Conservation (phyloP, 2,113 vertebrate genomes). For the Cheilinus undulatus region DNA sequence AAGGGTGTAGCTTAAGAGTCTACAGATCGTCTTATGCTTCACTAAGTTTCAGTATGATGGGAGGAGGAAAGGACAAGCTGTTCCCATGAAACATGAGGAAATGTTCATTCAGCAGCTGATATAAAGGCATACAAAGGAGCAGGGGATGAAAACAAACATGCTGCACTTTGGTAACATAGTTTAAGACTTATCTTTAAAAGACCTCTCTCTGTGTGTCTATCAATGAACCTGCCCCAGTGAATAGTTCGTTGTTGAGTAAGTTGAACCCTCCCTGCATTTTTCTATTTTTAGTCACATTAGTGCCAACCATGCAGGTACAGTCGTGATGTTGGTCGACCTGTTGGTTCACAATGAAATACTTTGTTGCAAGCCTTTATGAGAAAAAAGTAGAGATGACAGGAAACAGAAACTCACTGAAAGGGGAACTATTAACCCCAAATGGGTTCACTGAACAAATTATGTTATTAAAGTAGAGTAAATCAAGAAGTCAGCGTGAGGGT, state of each 20-base stretch:
- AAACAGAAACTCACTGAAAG: too few species aligned
- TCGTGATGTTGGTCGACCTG: neutral
- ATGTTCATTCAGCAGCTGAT: neutral
- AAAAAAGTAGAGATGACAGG: neutral
- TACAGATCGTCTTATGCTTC: neutral
- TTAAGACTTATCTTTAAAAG: neutral
- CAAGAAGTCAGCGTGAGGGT: too few species aligned
- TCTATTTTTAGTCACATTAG: neutral
- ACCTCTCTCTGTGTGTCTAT: neutral
- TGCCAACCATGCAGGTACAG: neutral
- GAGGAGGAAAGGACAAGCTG: neutral
- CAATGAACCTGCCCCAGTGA: neutral
- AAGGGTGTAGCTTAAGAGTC: neutral
- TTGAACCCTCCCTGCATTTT: neutral
- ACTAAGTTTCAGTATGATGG: neutral
- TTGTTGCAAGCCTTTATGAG: neutral
- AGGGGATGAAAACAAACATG: too few species aligned
- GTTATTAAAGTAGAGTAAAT: too few species aligned
- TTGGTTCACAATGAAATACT: neutral
- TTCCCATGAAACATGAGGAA: slow-evolving; percentile 1
- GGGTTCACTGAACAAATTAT: too few species aligned
- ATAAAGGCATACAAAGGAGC: too few species aligned
- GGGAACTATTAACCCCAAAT: too few species aligned
- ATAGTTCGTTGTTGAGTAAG: neutral
- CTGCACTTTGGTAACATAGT: too few species aligned